A percentile compares a stretch with the other conserved stretches of the same genome.
These are phyloP conservation scores for Indri indri DNA, from an alignment of 2,113 vertebrate genomes.

Conservation along the genomic window DNA sequence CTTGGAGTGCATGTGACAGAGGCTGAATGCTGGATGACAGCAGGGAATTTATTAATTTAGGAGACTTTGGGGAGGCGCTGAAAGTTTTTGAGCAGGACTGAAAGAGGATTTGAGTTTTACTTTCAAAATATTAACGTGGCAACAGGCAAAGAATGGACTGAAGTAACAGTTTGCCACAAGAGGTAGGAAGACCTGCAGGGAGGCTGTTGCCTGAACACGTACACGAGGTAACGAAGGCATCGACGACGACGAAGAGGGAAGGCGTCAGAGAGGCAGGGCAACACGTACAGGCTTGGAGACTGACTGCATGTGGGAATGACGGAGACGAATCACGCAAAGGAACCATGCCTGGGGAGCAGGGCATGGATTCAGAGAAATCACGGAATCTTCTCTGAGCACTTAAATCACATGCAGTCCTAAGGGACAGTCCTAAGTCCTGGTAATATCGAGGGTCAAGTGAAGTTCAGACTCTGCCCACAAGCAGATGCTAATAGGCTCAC, in stretches of 20 bases:
- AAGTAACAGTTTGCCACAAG: not conserved
- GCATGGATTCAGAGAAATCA: not conserved
- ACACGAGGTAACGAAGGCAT: accelerated
- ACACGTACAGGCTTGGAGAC: not conserved
- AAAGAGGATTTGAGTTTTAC: not conserved
- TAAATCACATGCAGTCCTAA: not conserved
- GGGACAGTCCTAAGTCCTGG: not conserved
- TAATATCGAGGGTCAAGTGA: not conserved
- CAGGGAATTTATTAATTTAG: not conserved
- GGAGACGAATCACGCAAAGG: not conserved
- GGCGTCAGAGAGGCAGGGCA: accelerated
- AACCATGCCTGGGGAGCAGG: not conserved
- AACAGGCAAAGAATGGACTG: not conserved
- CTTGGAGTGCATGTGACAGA: not conserved
- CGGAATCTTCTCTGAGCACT: not conserved
- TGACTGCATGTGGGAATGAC: not conserved
- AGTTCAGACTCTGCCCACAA: not conserved
- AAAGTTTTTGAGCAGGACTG: not conserved
- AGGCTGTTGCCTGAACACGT: not conserved
- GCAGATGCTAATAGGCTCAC: not conserved
- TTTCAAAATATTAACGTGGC: not conserved
- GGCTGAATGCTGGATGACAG: not conserved
- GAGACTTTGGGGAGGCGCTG: not conserved
- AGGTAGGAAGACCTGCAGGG: not conserved
- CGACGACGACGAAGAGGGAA: not conserved